Conservation (phyloP, 64 coral and sea anemone species). For the Stylophora pistillata region DNA sequence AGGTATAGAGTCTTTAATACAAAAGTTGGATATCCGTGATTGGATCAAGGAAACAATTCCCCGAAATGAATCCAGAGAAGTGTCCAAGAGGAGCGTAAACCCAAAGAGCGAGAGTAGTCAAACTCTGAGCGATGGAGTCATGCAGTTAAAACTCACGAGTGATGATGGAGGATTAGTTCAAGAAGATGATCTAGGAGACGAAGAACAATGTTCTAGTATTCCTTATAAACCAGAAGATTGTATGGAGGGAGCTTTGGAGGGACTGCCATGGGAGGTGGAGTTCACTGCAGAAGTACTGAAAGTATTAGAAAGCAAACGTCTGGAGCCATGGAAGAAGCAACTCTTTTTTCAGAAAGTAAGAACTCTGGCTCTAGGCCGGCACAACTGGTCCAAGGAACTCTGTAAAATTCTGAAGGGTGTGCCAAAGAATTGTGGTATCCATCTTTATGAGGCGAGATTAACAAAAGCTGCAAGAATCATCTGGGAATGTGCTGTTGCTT, state of each 20-base stretch:
- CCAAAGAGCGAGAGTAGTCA: not conserved
- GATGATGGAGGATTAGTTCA: not conserved
- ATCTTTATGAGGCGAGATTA: slow-evolving; percentile 44
- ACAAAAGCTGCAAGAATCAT: slow-evolving; percentile 44
- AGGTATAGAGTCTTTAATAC: not conserved
- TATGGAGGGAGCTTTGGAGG: slow-evolving; percentile 31
- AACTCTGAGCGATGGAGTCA: not conserved
- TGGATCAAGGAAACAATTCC: not conserved
- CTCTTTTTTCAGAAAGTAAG: slow-evolving; percentile 34
- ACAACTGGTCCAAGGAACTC: slow-evolving; percentile 41
- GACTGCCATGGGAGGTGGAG: slow-evolving; percentile 66
- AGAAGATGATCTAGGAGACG: not conserved
- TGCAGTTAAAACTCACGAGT: not conserved
- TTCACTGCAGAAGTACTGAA: slow-evolving; percentile 51
- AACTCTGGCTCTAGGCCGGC: slow-evolving; percentile 51
- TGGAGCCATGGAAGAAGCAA: not conserved
- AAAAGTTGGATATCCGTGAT: not conserved
- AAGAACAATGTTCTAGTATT: not conserved
- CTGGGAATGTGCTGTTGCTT: slow-evolving; percentile 63
- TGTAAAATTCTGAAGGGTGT: slow-evolving; percentile 51
- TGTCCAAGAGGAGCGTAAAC: not conserved
- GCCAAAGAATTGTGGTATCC: slow-evolving; percentile 29
- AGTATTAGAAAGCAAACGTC: slow-evolving; percentile 6
- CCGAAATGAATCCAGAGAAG: not conserved
- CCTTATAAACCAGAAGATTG: not conserved